Conservation (phyloP, 92 coral and sea anemone genomes). For the Blastomussa wellsi region DNA sequence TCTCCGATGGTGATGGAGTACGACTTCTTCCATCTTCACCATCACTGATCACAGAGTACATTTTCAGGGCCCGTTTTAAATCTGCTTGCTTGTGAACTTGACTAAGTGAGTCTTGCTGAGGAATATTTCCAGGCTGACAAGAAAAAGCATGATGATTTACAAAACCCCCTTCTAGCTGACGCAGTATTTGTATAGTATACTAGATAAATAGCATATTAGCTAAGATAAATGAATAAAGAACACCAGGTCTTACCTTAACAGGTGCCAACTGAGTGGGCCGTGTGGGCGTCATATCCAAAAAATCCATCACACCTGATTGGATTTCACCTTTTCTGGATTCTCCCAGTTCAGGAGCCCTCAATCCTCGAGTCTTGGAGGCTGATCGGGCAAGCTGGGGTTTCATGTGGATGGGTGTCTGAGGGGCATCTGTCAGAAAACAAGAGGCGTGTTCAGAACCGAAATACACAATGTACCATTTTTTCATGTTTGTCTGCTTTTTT, state of each 20-base stretch:
- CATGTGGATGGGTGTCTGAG: constrained; percentile 89
- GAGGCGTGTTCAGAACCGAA: too few species aligned
- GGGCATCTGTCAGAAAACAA: constrained; percentile 16
- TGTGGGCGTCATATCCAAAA: constrained; percentile 56
- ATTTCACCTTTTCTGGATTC: constrained; percentile 37
- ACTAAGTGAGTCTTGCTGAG: constrained; percentile 69
- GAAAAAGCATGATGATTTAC: neutral
- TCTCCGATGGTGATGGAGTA: constrained; percentile 70
- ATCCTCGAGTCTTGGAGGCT: constrained; percentile 88
- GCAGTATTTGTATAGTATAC: neutral
- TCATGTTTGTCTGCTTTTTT: too few species aligned
- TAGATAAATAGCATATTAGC: too few species aligned
- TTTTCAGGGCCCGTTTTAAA: constrained; percentile 66
- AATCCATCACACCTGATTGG: constrained; percentile 62
- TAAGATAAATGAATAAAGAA: too few species aligned
- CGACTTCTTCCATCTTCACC: constrained; percentile 67
- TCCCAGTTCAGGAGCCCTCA: constrained; percentile 67
- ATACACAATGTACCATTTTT: too few species aligned
- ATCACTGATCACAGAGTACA: constrained; percentile 76
- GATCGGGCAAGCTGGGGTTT: constrained; percentile 94
- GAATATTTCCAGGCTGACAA: constrained; percentile 51
- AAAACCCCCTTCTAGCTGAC: neutral
- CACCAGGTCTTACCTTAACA: constrained; percentile 43
- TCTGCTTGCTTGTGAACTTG: constrained; percentile 85
- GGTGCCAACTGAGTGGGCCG: constrained; percentile 83